Base-by-base conservation (phyloP, 2,888 invertebrate genomes). In the Lathronympha strigana region DNA sequence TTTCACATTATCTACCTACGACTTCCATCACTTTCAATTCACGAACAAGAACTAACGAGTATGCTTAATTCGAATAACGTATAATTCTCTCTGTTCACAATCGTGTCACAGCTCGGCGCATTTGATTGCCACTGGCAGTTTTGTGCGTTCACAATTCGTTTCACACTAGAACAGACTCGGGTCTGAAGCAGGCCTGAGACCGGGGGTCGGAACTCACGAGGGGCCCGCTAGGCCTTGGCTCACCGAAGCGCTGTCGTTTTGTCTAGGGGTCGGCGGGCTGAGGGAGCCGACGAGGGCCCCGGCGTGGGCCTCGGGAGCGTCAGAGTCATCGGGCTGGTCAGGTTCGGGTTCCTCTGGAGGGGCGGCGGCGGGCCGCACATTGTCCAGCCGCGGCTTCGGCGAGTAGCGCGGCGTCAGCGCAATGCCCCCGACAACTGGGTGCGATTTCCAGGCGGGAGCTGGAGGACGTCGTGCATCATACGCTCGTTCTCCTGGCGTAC, bases 401-500 rank as follows among this genome's bases (percentile, higher is more conserved):
- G 92, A 90, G 74, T 92, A 92, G 84, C 91, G 90, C 87, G 91
- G 92, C 81, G 92, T 92, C 91, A 91, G 89, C 87, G 91, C 88
- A 81, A 90, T 90, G 76, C 92, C 86, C 76, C 88, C 90, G 86
- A 90, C 86, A 86, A 91, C 90, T 89, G 92, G 90, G 92, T 91
- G 90, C 89, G 92, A 90, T 92, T 92, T 86, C 87, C 88, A 86
- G 88, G 84, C 85, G 84, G 91, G 88, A 80, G 88, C 88, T 95
- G 95, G 84, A 95, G 92, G 76, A 95, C 95, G 90, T 96, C 96
- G 86, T 93, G 93, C 93, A 96, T 94, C 90, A 96, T 93, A 88
- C 96, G 96, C 93, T 97, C 96, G 92, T 97, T 97, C 93, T 97
- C 96, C 92, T 95, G 96, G 77, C 97, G 96, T 86, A 97, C 97